Percentiles rank a stretch among this genome's conserved stretches.
Conservation (phyloP, 2,113 vertebrate species). For the Marmota flaviventris region DNA sequence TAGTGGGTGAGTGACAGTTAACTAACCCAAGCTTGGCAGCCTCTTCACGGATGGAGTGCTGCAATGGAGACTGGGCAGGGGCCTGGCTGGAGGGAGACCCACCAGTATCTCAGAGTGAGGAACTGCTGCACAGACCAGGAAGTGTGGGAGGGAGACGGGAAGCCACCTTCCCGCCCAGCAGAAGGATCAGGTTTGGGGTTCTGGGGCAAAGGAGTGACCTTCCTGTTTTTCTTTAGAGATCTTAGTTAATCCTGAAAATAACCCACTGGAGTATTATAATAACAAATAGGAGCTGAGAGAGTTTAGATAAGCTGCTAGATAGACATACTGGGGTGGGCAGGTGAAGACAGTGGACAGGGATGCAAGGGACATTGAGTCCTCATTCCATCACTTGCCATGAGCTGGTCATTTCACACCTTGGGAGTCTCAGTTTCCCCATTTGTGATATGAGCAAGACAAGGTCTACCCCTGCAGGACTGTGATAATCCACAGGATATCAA, state of each 20-base stretch:
- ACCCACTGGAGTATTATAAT: not conserved
- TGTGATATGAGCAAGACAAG: not conserved
- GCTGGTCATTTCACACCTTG: not conserved
- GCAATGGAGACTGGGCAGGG: too few species aligned
- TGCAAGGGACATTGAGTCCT: not conserved
- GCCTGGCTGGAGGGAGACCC: not conserved
- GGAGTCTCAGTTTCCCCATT: not conserved
- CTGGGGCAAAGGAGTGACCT: not conserved
- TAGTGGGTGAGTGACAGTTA: not conserved
- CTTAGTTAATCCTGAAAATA: slow-evolving; percentile 24
- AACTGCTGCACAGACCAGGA: not conserved
- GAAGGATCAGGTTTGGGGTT: not conserved
- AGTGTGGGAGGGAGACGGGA: not conserved
- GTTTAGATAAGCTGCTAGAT: not conserved
- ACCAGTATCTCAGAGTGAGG: not conserved
- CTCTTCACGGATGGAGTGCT: not conserved
- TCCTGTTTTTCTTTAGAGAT: not conserved
- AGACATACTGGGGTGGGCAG: too few species aligned
- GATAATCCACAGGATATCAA: not conserved
- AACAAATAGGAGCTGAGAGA: not conserved
- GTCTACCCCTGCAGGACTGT: too few species aligned
- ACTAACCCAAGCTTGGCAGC: not conserved
- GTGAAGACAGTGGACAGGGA: not conserved
- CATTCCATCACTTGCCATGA: not conserved
- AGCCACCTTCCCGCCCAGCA: not conserved